A percentile compares a stretch with the other conserved stretches of the same genome.
phyloP scores from a whole-genome alignment of 2,113 vertebrate genomes.

The Atractosteus spatula region DNA sequence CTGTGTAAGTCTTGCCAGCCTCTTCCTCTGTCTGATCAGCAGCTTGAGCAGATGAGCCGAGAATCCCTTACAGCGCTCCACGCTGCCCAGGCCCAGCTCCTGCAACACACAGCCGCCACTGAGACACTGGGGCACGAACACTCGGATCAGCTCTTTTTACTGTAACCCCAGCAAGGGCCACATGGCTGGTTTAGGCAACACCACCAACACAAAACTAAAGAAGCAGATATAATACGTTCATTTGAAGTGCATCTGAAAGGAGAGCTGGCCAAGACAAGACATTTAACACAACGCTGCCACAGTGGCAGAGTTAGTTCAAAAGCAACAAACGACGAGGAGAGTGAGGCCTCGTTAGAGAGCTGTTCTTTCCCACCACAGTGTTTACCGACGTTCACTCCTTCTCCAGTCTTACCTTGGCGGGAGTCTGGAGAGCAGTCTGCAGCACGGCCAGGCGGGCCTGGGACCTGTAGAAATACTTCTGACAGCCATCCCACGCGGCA shows the following conservation, averaged over 20 bases:
- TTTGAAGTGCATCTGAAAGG: too few species aligned
- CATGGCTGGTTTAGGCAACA: not conserved
- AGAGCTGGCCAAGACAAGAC: too few species aligned
- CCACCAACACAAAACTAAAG: not conserved
- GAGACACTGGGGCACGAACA: too few species aligned
- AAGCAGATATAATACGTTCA: too few species aligned
- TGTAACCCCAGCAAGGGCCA: not conserved
- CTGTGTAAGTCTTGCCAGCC: constrained; percentile 74
- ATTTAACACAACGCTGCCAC: not conserved
- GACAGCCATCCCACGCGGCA: constrained; percentile 85
- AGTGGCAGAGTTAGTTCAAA: not conserved
- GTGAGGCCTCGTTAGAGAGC: not conserved
- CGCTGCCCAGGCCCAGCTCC: constrained; percentile 80
- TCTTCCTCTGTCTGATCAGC: constrained; percentile 76
- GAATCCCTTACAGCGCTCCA: constrained; percentile 88
- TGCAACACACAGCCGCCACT: constrained; percentile 34
- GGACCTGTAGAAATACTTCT: constrained; percentile 90
- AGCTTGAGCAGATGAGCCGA: constrained; percentile 86
- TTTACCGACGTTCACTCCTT: too few species aligned
- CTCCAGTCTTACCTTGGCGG: constrained; percentile 75
- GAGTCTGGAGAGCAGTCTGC: constrained; percentile 67
- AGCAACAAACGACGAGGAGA: not conserved
- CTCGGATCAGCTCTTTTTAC: too few species aligned
- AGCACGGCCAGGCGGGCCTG: constrained; percentile 80
- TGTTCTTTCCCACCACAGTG: not conserved